phyloP scores from a whole-genome alignment of 2,888 invertebrate genomes.

The Eupithecia insigniata region DNA sequence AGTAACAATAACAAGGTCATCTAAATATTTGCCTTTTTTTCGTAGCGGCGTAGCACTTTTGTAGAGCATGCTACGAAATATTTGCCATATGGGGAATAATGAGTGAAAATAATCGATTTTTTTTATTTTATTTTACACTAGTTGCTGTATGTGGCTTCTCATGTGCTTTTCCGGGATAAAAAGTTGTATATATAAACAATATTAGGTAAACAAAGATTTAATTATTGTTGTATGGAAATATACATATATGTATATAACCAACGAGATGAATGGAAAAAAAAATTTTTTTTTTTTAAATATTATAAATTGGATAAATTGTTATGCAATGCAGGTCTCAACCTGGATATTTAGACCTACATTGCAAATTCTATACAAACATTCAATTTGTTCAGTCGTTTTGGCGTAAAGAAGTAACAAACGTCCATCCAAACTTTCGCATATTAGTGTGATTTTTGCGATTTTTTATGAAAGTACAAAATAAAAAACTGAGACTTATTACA shows the following conservation, averaged over 20 bases:
- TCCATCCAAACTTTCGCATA: background rate
- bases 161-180: background rate
- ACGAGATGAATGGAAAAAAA: no score
- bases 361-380: background rate
- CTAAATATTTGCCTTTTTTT: conserved; percentile 2
- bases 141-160: background rate
- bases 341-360: no score
- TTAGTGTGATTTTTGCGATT: background rate
- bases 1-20: background rate
- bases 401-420: background rate
- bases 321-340: no score
- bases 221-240: background rate
- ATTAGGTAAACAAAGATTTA: no score
- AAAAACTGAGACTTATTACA: background rate
- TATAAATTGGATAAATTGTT: no score
- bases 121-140: background rate
- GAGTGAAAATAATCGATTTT: background rate
- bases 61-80: conserved; percentile 2
- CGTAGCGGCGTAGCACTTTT: background rate
- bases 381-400: background rate
- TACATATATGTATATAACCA: no score
- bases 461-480: background rate
- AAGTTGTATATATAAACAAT: no score
- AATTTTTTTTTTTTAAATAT: no score
- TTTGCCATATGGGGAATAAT: background rate